These are phyloP conservation scores for Morpho deidamia DNA, from an alignment of 2,888 invertebrate species.

Conservation along the genomic window DNA sequence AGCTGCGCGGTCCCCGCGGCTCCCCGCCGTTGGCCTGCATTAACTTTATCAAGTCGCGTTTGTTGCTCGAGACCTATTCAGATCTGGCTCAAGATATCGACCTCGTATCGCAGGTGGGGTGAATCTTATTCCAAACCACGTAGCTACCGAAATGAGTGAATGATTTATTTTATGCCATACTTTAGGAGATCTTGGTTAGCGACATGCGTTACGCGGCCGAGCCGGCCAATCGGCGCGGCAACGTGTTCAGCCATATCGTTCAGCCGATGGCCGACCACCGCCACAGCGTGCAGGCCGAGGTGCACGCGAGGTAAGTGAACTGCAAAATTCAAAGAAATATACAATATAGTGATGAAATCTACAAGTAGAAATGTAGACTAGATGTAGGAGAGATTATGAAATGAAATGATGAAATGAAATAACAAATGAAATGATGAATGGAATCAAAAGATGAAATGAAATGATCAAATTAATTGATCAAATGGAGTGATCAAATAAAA, in stretches of 20 bases:
- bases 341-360: too few relatives aligned
- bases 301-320: slow-evolving; percentile 77
- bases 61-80: slow-evolving; percentile 91
- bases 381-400: too few relatives aligned
- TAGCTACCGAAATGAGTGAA: neutral
- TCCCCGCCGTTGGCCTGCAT: slow-evolving; percentile 86
- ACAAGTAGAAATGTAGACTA: too few relatives aligned
- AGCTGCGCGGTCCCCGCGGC: slow-evolving; percentile 79
- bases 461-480: too few relatives aligned
- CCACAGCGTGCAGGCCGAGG: slow-evolving; percentile 84
- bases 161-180: neutral
- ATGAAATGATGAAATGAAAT: too few relatives aligned
- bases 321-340: too few relatives aligned
- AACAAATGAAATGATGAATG: too few relatives aligned
- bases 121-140: too few relatives aligned
- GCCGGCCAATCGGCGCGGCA: slow-evolving; percentile 85
- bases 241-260: slow-evolving; percentile 93
- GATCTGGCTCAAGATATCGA: slow-evolving; percentile 95
- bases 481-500: too few relatives aligned
- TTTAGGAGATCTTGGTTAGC: slow-evolving; percentile 84
- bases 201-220: slow-evolving; percentile 85
- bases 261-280: slow-evolving; percentile 83
- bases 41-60: slow-evolving; percentile 93
- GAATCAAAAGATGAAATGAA: too few relatives aligned
- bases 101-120: slow-evolving; percentile 88